Conservation (phyloP, 2,888 invertebrate species). For the Parnassius glacialis region DNA sequence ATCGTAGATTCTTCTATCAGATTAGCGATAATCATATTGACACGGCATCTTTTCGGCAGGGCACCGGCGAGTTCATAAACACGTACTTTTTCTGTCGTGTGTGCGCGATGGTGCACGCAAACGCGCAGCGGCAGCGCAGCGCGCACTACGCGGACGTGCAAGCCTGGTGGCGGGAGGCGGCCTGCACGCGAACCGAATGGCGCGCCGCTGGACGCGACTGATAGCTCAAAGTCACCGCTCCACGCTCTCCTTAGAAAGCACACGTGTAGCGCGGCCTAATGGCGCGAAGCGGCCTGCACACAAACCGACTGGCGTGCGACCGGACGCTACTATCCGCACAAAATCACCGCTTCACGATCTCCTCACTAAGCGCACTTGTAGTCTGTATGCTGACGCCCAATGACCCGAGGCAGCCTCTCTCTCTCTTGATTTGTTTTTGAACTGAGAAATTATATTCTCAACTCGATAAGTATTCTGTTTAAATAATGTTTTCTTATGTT, state of each 20-base stretch:
- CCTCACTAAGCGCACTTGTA: no score
- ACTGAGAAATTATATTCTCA: no score
- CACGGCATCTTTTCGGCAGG: conserved; percentile 65
- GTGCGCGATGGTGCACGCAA: conserved; percentile 91
- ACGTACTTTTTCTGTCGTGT: conserved; percentile 96
- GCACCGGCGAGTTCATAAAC: conserved; percentile 97
- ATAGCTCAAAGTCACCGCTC: no score
- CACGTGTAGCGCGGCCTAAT: neutral
- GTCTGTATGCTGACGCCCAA: no score
- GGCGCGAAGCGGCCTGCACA: neutral
- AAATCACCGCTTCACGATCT: neutral
- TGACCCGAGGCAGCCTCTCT: no score
- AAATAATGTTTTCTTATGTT: no score
- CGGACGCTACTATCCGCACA: neutral
- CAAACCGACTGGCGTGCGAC: neutral
- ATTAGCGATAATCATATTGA: no score
- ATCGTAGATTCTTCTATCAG: no score
- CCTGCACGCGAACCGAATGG: conserved; percentile 84
- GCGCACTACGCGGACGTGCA: conserved; percentile 90
- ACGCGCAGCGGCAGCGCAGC: conserved; percentile 61
- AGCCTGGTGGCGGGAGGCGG: conserved; percentile 91
- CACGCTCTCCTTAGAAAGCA: no score
- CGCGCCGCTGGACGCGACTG: conserved; percentile 41
- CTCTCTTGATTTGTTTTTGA: no score
- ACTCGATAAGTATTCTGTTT: no score